Evolutionary conservation across 2,797 vertebrate species (phyloP).

Genomic region (Alectoris magna): DNA sequence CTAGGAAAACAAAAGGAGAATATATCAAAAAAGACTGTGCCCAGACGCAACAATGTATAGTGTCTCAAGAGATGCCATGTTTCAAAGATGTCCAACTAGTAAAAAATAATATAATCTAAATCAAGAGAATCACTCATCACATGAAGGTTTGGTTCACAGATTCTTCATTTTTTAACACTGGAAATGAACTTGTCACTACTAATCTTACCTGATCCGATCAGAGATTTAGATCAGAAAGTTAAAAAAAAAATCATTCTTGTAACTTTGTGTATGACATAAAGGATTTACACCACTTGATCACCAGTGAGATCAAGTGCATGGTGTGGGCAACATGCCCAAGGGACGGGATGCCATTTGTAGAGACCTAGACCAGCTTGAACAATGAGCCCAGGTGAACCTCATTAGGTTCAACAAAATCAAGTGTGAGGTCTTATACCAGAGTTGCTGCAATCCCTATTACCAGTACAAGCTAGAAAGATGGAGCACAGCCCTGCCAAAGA

Average conservation of each 20-base stretch:
- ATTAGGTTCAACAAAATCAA: no score
- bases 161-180: background rate
- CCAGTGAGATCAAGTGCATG: no score
- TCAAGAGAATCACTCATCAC: background rate
- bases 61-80: background rate
- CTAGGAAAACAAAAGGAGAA: constrained; percentile 81
- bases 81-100: background rate
- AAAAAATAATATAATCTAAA: background rate
- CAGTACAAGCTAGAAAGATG: no score
- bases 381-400: no score
- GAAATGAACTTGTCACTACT: background rate
- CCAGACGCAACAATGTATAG: background rate
- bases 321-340: no score
- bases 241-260: background rate
- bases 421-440: no score
- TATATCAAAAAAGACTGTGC: constrained; percentile 73
- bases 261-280: background rate
- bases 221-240: background rate
- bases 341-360: no score
- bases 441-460: no score
- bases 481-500: no score
- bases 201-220: background rate
- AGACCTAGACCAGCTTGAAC: no score
- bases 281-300: background rate
- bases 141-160: background rate